Conservation (phyloP, 2,113 vertebrate species). For the Chloropsis cyanopogon region DNA sequence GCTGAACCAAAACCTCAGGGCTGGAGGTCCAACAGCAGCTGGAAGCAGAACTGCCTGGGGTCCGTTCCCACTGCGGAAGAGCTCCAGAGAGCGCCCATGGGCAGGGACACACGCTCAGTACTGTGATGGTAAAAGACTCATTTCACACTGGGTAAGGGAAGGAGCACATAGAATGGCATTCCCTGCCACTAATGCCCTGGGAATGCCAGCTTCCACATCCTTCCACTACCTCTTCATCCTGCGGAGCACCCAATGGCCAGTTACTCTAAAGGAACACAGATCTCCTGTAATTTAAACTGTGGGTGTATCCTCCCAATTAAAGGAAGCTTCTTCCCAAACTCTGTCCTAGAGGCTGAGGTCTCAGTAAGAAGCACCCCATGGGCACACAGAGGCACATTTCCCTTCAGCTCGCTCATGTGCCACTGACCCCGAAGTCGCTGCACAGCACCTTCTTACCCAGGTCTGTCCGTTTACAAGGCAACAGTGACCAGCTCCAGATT, state of each 20-base stretch:
- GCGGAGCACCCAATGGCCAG: fast-evolving
- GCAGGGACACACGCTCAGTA: not conserved
- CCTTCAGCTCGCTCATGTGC: not conserved
- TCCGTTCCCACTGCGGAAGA: fast-evolving
- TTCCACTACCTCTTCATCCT: not conserved
- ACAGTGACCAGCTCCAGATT: fast-evolving
- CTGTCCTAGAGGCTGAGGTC: not conserved
- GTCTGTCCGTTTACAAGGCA: fast-evolving
- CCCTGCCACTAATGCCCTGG: fast-evolving
- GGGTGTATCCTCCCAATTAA: not conserved
- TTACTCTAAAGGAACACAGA: not conserved
- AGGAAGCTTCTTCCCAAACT: not conserved
- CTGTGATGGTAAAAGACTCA: fast-evolving
- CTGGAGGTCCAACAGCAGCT: not conserved
- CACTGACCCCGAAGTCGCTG: fast-evolving
- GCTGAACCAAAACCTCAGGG: not conserved
- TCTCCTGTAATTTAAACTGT: not conserved
- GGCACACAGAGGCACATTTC: not conserved
- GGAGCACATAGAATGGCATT: fast-evolving
- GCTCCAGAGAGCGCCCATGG: not conserved
- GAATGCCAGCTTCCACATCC: not conserved
- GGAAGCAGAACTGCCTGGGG: not conserved
- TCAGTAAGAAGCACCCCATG: fast-evolving
- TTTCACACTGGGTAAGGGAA: not conserved
- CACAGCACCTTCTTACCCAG: fast-evolving